phyloP scores from a whole-genome alignment of 2,888 invertebrate species.

The Ophion ventricosus region DNA sequence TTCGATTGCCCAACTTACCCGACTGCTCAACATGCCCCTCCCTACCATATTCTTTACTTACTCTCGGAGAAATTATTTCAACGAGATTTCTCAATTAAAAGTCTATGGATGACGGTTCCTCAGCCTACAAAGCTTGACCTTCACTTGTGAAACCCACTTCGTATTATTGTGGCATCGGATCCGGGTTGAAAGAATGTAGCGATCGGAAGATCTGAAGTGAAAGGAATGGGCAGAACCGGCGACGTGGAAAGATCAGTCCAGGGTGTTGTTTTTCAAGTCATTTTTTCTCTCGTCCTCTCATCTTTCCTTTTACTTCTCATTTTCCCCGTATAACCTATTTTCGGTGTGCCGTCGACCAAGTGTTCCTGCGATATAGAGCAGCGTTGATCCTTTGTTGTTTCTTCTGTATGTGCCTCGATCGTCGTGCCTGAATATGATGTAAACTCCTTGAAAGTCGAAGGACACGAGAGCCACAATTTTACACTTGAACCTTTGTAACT shows the following conservation, averaged over 20 bases:
- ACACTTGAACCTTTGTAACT: background rate
- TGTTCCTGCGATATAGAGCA: slow-evolving; percentile 22
- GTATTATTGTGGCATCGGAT: background rate
- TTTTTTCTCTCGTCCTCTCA: background rate
- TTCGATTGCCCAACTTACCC: no score
- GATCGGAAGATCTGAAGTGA: slow-evolving; percentile 28
- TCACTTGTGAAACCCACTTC: background rate
- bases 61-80: background rate
- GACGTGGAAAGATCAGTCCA: slow-evolving; percentile 48
- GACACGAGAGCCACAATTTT: background rate
- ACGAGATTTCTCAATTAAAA: background rate
- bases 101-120: background rate
- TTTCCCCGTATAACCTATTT: slow-evolving; percentile 19
- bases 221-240: slow-evolving; percentile 42
- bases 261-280: slow-evolving; percentile 43
- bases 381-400: slow-evolving; percentile 44
- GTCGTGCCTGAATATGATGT: slow-evolving; percentile 2
- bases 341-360: slow-evolving; percentile 44
- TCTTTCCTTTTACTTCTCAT: background rate
- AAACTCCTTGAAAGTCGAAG: slow-evolving; percentile 14
- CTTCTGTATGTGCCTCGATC: slow-evolving; percentile 23
- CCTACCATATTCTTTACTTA: background rate
- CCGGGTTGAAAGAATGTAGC: background rate
- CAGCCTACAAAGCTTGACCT: background rate
- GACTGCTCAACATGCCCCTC: no score